These are phyloP conservation scores for Acrossocheilus fasciatus DNA, from an alignment of 2,797 vertebrate species.

Conservation along the genomic window DNA sequence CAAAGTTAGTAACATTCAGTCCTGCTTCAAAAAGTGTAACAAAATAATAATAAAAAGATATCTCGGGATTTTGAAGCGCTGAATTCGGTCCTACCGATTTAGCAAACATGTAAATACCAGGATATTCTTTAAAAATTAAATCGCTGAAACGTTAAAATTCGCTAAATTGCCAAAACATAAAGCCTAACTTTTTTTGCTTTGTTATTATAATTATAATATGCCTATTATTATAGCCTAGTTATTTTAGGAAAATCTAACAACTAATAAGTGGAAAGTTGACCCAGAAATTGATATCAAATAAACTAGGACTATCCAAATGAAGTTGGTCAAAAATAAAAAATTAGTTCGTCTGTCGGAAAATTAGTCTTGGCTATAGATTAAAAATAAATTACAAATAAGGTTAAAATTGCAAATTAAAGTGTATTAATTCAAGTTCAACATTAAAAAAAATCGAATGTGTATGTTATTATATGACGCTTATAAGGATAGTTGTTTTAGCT, in stretches of 20 bases:
- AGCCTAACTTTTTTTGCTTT: background rate
- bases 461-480: too few species aligned
- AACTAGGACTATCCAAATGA: background rate
- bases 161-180: background rate
- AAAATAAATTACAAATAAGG: background rate
- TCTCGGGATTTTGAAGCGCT: background rate
- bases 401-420: background rate
- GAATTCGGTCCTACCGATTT: background rate
- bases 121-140: background rate
- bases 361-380: background rate
- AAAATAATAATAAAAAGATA: background rate
- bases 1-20: background rate
- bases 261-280: background rate
- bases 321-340: background rate
- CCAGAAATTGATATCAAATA: too few species aligned
- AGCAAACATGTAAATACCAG: background rate
- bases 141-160: background rate
- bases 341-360: background rate
- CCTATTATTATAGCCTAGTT: background rate
- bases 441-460: too few species aligned
- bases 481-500: background rate
- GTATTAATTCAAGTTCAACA: background rate
- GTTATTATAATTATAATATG: background rate
- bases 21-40: background rate
- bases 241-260: background rate